Conservation (phyloP, 2,113 vertebrate species). For the Paraplagusia blochii region DNA sequence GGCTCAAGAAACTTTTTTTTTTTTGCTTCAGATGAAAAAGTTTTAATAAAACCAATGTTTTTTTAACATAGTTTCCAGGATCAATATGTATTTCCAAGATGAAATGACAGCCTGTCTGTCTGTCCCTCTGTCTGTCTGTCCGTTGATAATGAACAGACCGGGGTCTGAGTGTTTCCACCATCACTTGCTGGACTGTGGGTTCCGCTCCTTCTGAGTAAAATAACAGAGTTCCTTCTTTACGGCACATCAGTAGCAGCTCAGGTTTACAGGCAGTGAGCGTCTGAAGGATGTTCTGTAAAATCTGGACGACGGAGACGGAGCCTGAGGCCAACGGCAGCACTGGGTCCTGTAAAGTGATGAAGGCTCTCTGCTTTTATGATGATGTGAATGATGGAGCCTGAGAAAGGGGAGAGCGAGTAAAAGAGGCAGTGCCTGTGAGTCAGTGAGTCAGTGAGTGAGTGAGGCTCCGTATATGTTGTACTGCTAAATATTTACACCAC, state of each 20-base stretch:
- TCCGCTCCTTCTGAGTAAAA: constrained; percentile 71
- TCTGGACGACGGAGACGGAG: constrained; percentile 70
- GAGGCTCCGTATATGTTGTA: constrained; percentile 7
- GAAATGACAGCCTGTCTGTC: too few species aligned
- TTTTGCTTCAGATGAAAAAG: neutral
- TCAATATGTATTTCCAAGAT: too few species aligned
- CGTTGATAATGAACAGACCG: constrained; percentile 25
- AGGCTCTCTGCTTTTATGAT: constrained; percentile 70
- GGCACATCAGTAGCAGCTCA: constrained; percentile 76
- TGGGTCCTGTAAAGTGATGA: constrained; percentile 72
- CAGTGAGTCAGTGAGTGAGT: constrained; percentile 20
- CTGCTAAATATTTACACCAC: constrained; percentile 29
- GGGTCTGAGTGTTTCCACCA: neutral
- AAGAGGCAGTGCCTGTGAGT: constrained; percentile 30
- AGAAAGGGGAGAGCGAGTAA: constrained; percentile 55
- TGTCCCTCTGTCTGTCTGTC: neutral
- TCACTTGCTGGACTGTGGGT: constrained; percentile 53
- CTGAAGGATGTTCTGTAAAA: constrained; percentile 32
- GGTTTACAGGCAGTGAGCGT: constrained; percentile 70
- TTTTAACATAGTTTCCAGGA: too few species aligned
- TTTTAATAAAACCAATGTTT: too few species aligned
- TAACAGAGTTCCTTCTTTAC: constrained; percentile 68
- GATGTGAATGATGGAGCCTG: constrained; percentile 73
- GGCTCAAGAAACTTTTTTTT: too few species aligned
- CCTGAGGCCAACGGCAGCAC: constrained; percentile 67